phyloP scores from a whole-genome alignment of 2,113 vertebrate species.

The Trogon melanurus region DNA sequence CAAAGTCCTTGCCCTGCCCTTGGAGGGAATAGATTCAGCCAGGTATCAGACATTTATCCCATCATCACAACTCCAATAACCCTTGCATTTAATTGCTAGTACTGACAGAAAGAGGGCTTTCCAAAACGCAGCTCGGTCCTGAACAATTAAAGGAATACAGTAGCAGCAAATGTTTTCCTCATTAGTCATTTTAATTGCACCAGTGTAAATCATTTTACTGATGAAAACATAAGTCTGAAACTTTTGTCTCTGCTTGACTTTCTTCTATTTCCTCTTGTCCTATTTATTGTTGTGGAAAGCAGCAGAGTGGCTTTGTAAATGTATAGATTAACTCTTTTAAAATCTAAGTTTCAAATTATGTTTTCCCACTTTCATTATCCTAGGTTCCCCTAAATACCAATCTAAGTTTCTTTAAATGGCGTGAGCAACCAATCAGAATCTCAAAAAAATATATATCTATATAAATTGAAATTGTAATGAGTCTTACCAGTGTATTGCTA shows the following conservation, averaged over 20 bases:
- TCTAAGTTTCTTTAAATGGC: conserved; percentile 9
- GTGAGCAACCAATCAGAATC: not conserved
- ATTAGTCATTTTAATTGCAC: not conserved
- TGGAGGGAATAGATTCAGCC: no score
- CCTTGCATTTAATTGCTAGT: accelerated
- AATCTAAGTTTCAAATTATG: not conserved
- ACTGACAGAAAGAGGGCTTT: not conserved
- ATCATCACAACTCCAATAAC: accelerated
- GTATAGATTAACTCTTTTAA: not conserved
- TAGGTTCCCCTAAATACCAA: not conserved
- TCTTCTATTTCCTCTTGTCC: not conserved
- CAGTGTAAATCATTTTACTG: not conserved
- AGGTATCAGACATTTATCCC: not conserved
- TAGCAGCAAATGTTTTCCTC: not conserved
- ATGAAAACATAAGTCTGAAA: not conserved
- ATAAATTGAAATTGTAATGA: conserved; percentile 59
- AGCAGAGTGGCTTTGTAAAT: not conserved
- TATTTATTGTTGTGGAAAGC: not conserved
- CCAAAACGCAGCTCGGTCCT: not conserved
- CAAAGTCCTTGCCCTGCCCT: accelerated
- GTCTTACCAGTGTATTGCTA: conserved; percentile 50
- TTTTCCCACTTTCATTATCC: not conserved
- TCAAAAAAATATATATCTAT: conserved; percentile 34
- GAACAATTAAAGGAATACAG: not conserved
- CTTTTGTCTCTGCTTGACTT: not conserved